Evolutionary conservation across 2,113 vertebrate genomes (phyloP), one percentile per base, ranked within the genome.

Genomic region (Limanda limanda): DNA sequence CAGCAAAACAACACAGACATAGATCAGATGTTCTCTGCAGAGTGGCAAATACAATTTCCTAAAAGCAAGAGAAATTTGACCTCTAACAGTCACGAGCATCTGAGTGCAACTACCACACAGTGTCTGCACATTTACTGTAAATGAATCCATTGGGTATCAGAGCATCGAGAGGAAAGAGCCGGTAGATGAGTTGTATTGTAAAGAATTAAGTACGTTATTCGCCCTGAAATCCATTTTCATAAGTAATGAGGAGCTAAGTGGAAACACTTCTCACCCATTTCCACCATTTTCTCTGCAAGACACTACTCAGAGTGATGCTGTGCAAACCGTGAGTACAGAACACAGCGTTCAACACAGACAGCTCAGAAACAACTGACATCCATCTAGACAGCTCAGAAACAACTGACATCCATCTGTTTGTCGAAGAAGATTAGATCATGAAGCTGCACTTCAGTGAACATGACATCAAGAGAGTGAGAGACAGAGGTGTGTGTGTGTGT

Each of bases 1-100:
- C 47, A 5, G 11, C 2, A 12, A 48, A 79, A 40, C 11, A 72
- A 68, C 56, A 15, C 27, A 54, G 40, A 10, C 15, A 66, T 70
- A 18, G 42, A 77, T 69, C 63, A 61, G 40, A 61, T 12, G 23
- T 10, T 48, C 15, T 3, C 15, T 3, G 11, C 35, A 58, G 48
- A 81, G 27, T 55, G 51, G 31, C 5, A 10, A 48, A 51, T 54
- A 45, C 37, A 47, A 5, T 15, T n/a, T 63, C 21, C 35, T 27
- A 47, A 76, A 14, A 71, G 2, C 47, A 45, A 37, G 12, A 31
- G 31, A 31, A 31, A 31, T 6, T 31, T 31, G 31, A n/a, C 35
- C n/a, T 63, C 37, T 47, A 66, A 25, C 54, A 48, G 47, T 57
- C 57, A 74, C 65, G 62, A 71, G 70, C 56, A 57, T 17, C n/a